Evolutionary conservation across 2,797 vertebrate genomes (phyloP).

Genomic region (Parauchenoglanis ngamensis): DNA sequence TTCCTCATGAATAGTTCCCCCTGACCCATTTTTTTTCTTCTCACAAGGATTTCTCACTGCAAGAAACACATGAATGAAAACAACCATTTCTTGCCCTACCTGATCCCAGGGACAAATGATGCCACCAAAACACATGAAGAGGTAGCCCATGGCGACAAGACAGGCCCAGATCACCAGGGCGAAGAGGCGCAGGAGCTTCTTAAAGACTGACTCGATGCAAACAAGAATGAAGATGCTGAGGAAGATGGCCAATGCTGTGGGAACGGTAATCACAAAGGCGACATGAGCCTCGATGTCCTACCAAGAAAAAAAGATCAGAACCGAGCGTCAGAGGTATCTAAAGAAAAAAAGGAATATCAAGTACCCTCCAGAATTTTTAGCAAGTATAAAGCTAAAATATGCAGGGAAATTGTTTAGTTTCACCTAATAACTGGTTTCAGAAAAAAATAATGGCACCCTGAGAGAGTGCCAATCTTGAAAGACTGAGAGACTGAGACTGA

Average conservation of each 20-base stretch:
- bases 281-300: constrained; percentile 91
- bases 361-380: too few species aligned
- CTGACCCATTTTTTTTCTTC: neutral
- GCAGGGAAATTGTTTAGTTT: neutral
- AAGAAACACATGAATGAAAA: constrained; percentile 42
- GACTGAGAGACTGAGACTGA: neutral
- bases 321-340: neutral
- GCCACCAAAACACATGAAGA: constrained; percentile 97
- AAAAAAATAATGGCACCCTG: neutral
- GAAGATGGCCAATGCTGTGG: constrained; percentile 96
- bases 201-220: constrained; percentile 95
- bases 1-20: constrained; percentile 16
- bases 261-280: constrained; percentile 95
- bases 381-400: neutral
- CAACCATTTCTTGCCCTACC: constrained; percentile 74
- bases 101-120: constrained; percentile 97
- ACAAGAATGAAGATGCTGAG: constrained; percentile 94
- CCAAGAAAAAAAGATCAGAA: constrained; percentile 31
- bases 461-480: neutral
- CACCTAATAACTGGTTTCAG: neutral
- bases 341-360: neutral
- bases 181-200: constrained; percentile 92
- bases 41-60: neutral
- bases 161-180: constrained; percentile 94
- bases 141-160: constrained; percentile 94